Evolutionary conservation across 2,113 vertebrate genomes (phyloP).

Genomic region (Phasianus colchicus): DNA sequence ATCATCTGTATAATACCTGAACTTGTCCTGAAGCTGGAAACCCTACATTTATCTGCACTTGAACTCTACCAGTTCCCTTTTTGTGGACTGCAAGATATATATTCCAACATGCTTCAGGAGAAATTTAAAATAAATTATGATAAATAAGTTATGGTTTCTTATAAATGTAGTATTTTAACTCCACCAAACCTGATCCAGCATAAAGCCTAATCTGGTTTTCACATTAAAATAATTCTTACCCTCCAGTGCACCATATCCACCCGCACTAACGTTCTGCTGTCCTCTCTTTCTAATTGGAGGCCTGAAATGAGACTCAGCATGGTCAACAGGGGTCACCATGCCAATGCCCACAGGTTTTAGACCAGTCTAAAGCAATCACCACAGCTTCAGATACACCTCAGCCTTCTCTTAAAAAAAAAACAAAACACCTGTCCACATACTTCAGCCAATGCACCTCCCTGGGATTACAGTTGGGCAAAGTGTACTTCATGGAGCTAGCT

Average conservation of each 20-base stretch:
- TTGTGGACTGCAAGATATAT: neutral
- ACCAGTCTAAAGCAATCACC: neutral
- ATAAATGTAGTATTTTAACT: neutral
- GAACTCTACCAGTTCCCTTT: neutral
- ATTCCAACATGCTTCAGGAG: neutral
- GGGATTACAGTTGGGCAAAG: neutral
- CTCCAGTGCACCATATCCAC: neutral
- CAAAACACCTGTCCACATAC: neutral
- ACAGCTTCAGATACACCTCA: neutral
- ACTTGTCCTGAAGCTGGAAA: neutral
- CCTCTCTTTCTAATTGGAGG: neutral
- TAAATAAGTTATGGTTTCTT: neutral
- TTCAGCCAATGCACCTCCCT: neutral
- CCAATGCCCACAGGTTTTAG: neutral
- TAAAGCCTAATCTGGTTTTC: neutral
- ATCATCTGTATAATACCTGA: neutral
- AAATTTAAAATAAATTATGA: neutral
- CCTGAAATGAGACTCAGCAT: neutral
- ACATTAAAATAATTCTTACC: neutral
- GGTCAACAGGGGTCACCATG: fast-evolving
- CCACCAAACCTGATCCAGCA: neutral
- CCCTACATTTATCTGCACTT: neutral
- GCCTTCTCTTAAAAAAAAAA: neutral
- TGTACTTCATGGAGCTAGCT: neutral
- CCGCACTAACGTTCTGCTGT: neutral